Evolutionary conservation across 2,888 invertebrate species (phyloP), one percentile per base, ranked within the genome.

Genomic region (Synanthedon formicaeformis): DNA sequence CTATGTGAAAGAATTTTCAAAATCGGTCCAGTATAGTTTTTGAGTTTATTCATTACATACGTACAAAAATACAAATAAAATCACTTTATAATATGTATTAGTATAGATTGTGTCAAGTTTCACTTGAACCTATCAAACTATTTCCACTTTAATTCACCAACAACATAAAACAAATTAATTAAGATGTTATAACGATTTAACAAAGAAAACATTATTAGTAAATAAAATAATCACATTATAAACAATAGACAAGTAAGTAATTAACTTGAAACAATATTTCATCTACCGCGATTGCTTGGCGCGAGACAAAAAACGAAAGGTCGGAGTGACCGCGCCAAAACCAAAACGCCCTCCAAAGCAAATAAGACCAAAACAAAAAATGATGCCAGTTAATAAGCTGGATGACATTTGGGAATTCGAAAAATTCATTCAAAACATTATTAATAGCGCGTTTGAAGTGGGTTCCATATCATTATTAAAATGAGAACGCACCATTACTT

Each of bases 401-500:
- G 83, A 86, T 86, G 86, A 86, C 86, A 86, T 85, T 86, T 83
- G 73, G 81, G 86, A 85, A 87, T 85, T 86, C 77, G 74, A 85
- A 84, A 85, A 74, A 87, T 84, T 73, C 81, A 77, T 81, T 78
- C 78, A 75, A 81, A 79, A 71, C 73, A 81, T 83, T 79, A 85
- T 84, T 86, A 85, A 87, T 82, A 78, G 77, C 78, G 75, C 73
- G 73, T 75, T 74, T 75, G 77, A 75, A 79, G 73, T 75, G 73
- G 75, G 73, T 71, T 70, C 45, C 45, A 13, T 71, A 69, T 72
- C 68, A 75, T 78, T 78, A 78, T 81, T 80, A 78, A 77, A 81
- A 81, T 45, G 45, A 79, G 77, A 76, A 77, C 73, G 76, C 75
- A 71, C 67, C 45, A 50, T 52, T 52, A 27, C 51, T 52, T 53